A percentile compares a stretch with the other conserved stretches of the same genome.
Evolutionary conservation across 2,797 vertebrate species (phyloP).

Genomic region (Phoxinus dragarum): DNA sequence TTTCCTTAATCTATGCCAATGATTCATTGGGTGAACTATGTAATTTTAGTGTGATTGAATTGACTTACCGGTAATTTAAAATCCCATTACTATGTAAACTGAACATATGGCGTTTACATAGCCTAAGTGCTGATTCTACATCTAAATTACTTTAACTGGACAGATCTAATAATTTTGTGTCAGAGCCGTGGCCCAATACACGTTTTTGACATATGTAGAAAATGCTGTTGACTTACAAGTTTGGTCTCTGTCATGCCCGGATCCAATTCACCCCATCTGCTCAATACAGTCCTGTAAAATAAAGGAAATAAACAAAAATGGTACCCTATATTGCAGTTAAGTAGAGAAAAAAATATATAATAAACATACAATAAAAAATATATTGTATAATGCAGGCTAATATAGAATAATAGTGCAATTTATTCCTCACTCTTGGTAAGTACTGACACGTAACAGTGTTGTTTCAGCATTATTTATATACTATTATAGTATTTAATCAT

Average conservation of each 20-base stretch:
- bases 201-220: background rate
- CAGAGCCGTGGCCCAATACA: background rate
- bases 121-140: background rate
- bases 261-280: background rate
- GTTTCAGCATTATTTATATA: background rate
- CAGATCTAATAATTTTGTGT: background rate
- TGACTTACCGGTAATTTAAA: background rate
- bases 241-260: background rate
- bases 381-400: background rate
- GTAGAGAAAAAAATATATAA: background rate
- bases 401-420: too few species aligned
- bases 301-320: background rate
- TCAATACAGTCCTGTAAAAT: background rate
- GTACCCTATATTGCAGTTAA: background rate
- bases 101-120: constrained; percentile 21
- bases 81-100: background rate
- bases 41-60: background rate
- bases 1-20: background rate
- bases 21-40: background rate
- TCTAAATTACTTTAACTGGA: background rate
- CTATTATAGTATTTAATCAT: background rate
- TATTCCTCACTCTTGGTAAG: too few species aligned
- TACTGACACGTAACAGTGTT: background rate
- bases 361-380: background rate
- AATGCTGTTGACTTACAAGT: background rate